A percentile compares a stretch with the other conserved stretches of the same genome.
phyloP scores from a whole-genome alignment of 2,113 vertebrate genomes.

The Miniopterus natalensis region DNA sequence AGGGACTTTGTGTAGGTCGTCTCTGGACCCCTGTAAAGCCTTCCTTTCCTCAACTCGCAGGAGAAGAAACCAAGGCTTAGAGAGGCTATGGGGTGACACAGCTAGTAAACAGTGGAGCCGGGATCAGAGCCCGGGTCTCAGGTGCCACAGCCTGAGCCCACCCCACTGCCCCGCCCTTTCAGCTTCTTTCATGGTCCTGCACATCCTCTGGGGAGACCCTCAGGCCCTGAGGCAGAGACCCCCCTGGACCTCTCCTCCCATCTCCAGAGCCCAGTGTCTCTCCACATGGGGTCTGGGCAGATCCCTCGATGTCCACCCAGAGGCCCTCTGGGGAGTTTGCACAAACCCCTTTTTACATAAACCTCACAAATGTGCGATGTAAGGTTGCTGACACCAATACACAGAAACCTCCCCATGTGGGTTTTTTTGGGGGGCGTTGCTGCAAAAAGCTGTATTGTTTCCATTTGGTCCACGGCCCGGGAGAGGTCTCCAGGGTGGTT shows the following conservation, averaged over 20 bases:
- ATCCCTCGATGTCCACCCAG: neutral
- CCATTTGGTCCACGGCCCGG: neutral
- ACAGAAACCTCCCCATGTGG: neutral
- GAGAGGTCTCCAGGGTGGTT: neutral
- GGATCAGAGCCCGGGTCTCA: neutral
- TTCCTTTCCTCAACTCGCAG: neutral
- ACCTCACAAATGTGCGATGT: accelerated
- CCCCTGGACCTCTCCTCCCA: neutral
- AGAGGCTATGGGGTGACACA: no score
- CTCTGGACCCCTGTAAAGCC: neutral
- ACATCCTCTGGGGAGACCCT: accelerated
- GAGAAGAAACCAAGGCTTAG: neutral
- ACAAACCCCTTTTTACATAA: neutral
- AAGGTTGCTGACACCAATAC: accelerated
- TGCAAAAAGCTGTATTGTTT: neutral
- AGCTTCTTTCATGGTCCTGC: accelerated
- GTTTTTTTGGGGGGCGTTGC: neutral
- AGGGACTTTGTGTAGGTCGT: neutral
- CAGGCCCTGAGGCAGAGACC: neutral
- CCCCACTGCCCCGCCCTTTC: accelerated
- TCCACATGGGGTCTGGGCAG: neutral
- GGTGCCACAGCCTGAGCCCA: neutral
- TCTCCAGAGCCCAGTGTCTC: accelerated
- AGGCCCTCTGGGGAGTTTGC: neutral
- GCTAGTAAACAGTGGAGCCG: accelerated